Evolutionary conservation across 2,888 invertebrate species (phyloP), one percentile per base, ranked within the genome.

Genomic region (Dryomyza anilis): DNA sequence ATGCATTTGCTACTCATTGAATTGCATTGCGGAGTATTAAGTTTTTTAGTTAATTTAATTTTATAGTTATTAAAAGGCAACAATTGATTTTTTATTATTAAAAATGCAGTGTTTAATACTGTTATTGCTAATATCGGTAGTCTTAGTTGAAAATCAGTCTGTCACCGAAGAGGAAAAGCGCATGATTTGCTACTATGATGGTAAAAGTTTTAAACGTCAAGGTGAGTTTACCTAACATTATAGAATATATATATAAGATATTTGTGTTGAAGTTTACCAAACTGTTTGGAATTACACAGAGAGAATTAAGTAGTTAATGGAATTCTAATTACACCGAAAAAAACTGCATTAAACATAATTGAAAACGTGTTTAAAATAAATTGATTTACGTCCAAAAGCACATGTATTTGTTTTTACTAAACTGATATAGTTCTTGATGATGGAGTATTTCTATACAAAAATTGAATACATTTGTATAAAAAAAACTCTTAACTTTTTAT

Each of bases 111-210:
- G 71, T 53, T 71, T 75, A 55, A 66, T 75, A 68, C 69, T 79
- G 68, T 66, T 79, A 43, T 70, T 75, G 52, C 53, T 77, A 12
- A 60, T 78, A 50, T 70, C 80, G 68, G 75, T 72, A 64, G 72
- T 73, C 4, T 30, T 77, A 67, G 73, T 74, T 59, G 66, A 76
- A 29, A 70, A 71, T 21, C 72, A 74, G 14, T 72, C 72, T 29
- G 66, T 69, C 19, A 69, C 70, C 27, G 73, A 71, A 29, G 73
- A 63, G 16, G 70, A 72, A 45, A 61, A 74, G 3, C 75, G 78
- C 63, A 52, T 79, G 63, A 63, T 81, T 7, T 82, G 82, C 66
- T 78, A 78, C 63, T 82, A 81, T 66, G 80, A 82, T 69, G 78
- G 81, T 59, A 68, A 62, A 62, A 81, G 81, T 67, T 79, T 73